Conservation (phyloP, 2,888 invertebrate genomes). For the Bhutanitis thaidina region DNA sequence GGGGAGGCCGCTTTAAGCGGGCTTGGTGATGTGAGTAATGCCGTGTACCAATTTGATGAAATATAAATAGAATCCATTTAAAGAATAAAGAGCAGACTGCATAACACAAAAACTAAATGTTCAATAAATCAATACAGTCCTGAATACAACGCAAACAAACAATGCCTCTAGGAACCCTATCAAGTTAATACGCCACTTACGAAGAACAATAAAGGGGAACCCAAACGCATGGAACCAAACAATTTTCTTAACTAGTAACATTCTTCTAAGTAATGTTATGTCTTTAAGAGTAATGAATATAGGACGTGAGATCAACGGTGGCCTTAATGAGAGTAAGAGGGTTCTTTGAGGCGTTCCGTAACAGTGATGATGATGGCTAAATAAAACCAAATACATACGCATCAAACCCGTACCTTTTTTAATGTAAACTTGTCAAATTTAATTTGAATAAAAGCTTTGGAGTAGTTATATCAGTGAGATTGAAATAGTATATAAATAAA, state of each 20-base stretch:
- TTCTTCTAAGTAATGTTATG: conserved; percentile 57
- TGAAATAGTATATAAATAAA: too few relatives aligned
- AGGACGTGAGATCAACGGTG: conserved; percentile 45
- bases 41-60: too few relatives aligned
- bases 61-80: too few relatives aligned
- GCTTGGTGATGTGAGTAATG: too few relatives aligned
- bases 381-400: conserved; percentile 63
- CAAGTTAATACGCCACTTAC: conserved; percentile 18
- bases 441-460: too few relatives aligned
- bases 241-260: conserved; percentile 48
- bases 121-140: too few relatives aligned
- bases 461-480: too few relatives aligned
- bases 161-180: conserved; percentile 14
- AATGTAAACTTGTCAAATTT: too few relatives aligned
- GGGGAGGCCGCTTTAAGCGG: too few relatives aligned
- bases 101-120: too few relatives aligned
- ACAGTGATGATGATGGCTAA: conserved; percentile 58
- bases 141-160: background rate
- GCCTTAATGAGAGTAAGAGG: conserved; percentile 59
- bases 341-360: conserved; percentile 54
- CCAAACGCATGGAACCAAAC: conserved; percentile 43
- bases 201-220: conserved; percentile 20
- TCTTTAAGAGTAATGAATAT: conserved; percentile 66
- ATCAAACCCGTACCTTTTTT: background rate
- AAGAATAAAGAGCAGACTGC: too few relatives aligned